Conservation (phyloP, 2,888 invertebrate species). For the Pristionchus mayeri region DNA sequence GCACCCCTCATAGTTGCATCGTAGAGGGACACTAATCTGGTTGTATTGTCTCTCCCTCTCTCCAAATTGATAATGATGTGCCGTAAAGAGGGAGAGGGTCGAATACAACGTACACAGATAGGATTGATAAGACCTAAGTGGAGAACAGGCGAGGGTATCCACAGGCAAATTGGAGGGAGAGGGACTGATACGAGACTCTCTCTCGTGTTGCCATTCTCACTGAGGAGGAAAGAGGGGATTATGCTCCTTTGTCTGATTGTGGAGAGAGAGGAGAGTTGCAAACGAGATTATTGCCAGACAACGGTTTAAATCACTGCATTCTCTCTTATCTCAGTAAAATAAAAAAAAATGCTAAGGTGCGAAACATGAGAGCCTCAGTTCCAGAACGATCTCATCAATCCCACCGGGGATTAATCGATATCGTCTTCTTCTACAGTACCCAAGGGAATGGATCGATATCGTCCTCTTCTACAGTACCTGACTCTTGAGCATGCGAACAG, state of each 20-base stretch:
- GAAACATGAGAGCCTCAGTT: not conserved
- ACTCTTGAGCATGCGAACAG: constrained; percentile 36
- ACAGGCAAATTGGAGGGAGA: too few relatives aligned
- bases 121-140: not conserved
- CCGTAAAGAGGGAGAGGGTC: not conserved
- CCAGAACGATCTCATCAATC: not conserved
- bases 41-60: not conserved
- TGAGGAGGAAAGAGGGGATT: not conserved
- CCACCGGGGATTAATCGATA: not conserved
- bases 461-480: not conserved
- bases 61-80: constrained; percentile 26
- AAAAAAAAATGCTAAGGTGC: not conserved
- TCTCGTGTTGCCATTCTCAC: not conserved
- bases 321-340: not conserved
- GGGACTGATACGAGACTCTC: too few relatives aligned
- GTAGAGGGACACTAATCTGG: not conserved
- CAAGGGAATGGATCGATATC: not conserved
- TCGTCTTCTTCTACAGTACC: not conserved
- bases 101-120: not conserved
- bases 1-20: not conserved
- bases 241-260: not conserved
- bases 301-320: not conserved
- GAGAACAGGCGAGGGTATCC: too few relatives aligned
- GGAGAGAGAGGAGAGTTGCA: not conserved
- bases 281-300: not conserved